phyloP scores from a whole-genome alignment of 2,888 invertebrate species.

The Eupeodes latifasciatus region DNA sequence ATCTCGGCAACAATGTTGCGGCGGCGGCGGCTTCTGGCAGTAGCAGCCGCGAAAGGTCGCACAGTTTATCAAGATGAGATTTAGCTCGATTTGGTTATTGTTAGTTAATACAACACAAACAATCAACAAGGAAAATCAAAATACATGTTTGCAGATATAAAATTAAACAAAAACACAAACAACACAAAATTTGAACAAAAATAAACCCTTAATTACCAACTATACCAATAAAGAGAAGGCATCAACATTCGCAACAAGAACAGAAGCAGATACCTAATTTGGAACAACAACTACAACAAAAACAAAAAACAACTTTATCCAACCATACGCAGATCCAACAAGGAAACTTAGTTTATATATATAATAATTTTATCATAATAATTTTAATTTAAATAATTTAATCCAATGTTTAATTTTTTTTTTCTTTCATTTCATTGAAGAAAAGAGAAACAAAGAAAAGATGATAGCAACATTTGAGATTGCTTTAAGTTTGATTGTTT shows the following conservation, averaged over 20 bases:
- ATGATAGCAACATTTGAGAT: slow-evolving; percentile 20
- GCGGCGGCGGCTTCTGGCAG: slow-evolving; percentile 82
- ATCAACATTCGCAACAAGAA: slow-evolving; percentile 17
- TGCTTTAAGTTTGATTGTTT: slow-evolving; percentile 56
- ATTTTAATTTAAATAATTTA: slow-evolving; percentile 49
- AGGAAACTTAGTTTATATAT: slow-evolving; percentile 73
- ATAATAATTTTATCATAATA: slow-evolving; percentile 9
- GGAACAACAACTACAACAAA: slow-evolving; percentile 37
- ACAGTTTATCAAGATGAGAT: slow-evolving; percentile 85
- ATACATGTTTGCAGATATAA: slow-evolving; percentile 26
- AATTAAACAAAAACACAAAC: slow-evolving; percentile 25
- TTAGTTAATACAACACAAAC: slow-evolving; percentile 80
- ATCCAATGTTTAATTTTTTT: slow-evolving; percentile 38
- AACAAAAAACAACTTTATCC: slow-evolving; percentile 36
- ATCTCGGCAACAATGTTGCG: slow-evolving; percentile 80
- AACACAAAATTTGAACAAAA: slow-evolving; percentile 1
- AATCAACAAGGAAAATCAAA: slow-evolving; percentile 41
- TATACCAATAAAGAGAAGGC: slow-evolving; percentile 21
- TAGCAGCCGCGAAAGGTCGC: slow-evolving; percentile 87
- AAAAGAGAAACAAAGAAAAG: slow-evolving; percentile 1
- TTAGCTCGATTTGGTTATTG: slow-evolving; percentile 85
- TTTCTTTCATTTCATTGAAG: slow-evolving; percentile 13
- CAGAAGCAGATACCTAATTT: slow-evolving; percentile 20
- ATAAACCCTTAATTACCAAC: slow-evolving; percentile 48
- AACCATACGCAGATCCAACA: slow-evolving; percentile 73